A percentile compares a stretch with the other conserved stretches of the same genome.
Evolutionary conservation across 1,140 invertebrate genomes (phyloP).

Genomic region (Drosophila nigromelanica): DNA sequence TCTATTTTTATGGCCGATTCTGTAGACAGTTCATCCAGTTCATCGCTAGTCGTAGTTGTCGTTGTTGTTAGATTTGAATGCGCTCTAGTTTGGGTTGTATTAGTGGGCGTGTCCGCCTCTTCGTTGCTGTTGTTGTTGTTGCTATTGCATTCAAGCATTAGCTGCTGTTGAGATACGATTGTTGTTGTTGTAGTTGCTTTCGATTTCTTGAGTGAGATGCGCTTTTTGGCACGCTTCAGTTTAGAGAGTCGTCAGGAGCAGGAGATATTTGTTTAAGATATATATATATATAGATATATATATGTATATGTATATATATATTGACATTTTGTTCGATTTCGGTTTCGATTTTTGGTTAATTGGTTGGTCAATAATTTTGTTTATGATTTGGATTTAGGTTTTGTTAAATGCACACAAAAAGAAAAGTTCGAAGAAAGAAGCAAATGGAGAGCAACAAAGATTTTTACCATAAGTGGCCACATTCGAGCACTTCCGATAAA

Average conservation of each 20-base stretch:
- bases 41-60: slow-evolving; percentile 57
- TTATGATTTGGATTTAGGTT: slow-evolving; percentile 36
- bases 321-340: slow-evolving; percentile 27
- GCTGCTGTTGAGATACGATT: slow-evolving; percentile 82
- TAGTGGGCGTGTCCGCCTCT: slow-evolving; percentile 53
- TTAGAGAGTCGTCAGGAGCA: slow-evolving; percentile 46
- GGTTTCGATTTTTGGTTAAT: slow-evolving; percentile 39
- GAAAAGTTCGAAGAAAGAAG: slow-evolving; percentile 71
- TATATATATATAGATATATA: slow-evolving; percentile 13
- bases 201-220: slow-evolving; percentile 74
- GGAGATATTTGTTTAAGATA: slow-evolving; percentile 23
- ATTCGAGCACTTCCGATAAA: slow-evolving; percentile 60
- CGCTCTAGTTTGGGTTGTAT: slow-evolving; percentile 29
- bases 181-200: slow-evolving; percentile 69
- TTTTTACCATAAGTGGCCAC: slow-evolving; percentile 75
- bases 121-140: slow-evolving; percentile 40
- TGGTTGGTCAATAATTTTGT: slow-evolving; percentile 32
- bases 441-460: slow-evolving; percentile 80
- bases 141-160: slow-evolving; percentile 62
- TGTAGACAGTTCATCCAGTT: slow-evolving; percentile 80
- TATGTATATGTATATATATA: slow-evolving; percentile 15
- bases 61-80: slow-evolving; percentile 40
- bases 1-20: slow-evolving; percentile 76
- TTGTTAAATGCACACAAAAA: slow-evolving; percentile 55
- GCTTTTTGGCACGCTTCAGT: slow-evolving; percentile 80